Evolutionary conservation across 2,797 vertebrate genomes (phyloP).

Genomic region (Tinamus major): DNA sequence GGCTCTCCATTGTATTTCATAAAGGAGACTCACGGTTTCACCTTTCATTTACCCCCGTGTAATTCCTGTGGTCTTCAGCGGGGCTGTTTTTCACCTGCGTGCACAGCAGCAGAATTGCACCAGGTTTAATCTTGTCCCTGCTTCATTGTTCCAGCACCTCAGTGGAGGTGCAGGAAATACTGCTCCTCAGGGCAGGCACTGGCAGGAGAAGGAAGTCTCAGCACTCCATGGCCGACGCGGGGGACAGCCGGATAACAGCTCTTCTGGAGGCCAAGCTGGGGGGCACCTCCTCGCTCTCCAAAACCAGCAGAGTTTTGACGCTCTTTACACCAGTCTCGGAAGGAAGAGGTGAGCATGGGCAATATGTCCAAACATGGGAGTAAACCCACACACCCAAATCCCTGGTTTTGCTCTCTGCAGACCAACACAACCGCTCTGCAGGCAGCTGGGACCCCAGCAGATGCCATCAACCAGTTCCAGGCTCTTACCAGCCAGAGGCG

Average conservation of each 20-base stretch:
- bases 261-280: background rate
- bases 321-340: background rate
- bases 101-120: background rate
- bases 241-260: background rate
- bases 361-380: background rate
- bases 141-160: slow-evolving; percentile 45
- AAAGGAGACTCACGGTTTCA: background rate
- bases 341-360: background rate
- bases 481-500: background rate
- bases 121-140: slow-evolving; percentile 35
- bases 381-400: background rate
- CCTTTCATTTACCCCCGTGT: background rate
- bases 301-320: fast-evolving
- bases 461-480: background rate
- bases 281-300: background rate
- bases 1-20: slow-evolving; percentile 22
- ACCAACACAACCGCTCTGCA: fast-evolving
- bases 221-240: fast-evolving
- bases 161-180: slow-evolving; percentile 31
- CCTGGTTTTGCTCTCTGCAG: background rate
- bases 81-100: background rate
- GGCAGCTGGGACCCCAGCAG: background rate
- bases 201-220: background rate
- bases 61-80: slow-evolving; percentile 46
- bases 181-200: fast-evolving